Evolutionary conservation across 35 echinoderm and acorn worm genomes (phyloP), one percentile per base, ranked within the genome.

Genomic region (Heliocidaris erythrogramma): DNA sequence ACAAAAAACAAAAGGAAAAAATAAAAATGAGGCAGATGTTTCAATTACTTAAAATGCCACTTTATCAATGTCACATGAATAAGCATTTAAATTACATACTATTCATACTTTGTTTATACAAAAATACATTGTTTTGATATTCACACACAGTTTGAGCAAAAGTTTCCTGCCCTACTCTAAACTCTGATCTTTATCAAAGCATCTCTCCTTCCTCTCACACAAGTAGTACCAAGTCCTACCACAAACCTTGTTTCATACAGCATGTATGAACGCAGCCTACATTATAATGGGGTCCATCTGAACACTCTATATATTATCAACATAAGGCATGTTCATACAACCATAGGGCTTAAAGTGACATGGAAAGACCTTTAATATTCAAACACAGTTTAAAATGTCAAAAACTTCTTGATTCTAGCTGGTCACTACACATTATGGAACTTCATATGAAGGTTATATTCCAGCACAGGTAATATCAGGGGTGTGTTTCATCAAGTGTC

Each of bases 81-180:
- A 56, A 56, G 52, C 14, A 56, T 56, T 56, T 56, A 56, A 13
- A 56, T 56, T 12, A 56, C 52, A 56, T 2, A 56, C 52, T 56
- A 56, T 56, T 56, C 52, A 56, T 11, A 56, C 52, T 13, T 56
- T 11, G 2, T 18, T 18, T 60, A 60, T 78, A 78, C 65, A 78
- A 78, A 71, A 78, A 78, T 78, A 78, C 65, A 78, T 78, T 78
- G 65, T 78, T 78, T 78, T 78, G 5, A 27, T 78, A 78, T 78
- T 78, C 65, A 78, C 65, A 78, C 65, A 78, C 65, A 78, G 65
- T 78, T 27, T 78, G 65, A 78, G 65, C 65, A 78, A 78, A 6
- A 78, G 17, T 27, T 78, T 78, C 27, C 52, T 78, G 7, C 27
- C 27, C 65, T 27, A 78, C 18, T 27, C 21, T 78, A 27, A 21